These are phyloP conservation scores for Varecia variegata DNA, from an alignment of 2,797 vertebrate species.

Conservation along the genomic window DNA sequence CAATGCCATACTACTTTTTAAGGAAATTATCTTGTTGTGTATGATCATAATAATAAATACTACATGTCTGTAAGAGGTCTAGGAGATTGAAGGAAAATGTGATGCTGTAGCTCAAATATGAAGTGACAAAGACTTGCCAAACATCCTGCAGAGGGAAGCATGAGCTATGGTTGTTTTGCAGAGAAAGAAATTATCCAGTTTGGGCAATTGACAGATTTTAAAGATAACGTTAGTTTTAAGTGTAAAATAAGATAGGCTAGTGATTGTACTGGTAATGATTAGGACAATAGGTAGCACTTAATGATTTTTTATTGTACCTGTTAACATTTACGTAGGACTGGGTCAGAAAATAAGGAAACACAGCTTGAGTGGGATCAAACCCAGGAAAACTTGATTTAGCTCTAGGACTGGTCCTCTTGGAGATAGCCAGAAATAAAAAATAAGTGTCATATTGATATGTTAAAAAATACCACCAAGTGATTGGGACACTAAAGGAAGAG, in stretches of 20 bases:
- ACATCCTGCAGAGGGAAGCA: not conserved
- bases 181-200: not conserved
- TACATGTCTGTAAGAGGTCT: not conserved
- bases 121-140: not conserved
- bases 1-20: not conserved
- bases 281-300: not conserved
- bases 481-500: not conserved
- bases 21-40: not conserved
- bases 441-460: not conserved
- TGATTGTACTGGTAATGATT: not conserved
- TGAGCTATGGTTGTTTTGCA: not conserved
- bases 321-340: not conserved
- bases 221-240: constrained; percentile 4
- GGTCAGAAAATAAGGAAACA: not conserved
- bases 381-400: not conserved
- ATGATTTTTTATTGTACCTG: not conserved
- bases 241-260: not conserved
- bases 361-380: not conserved
- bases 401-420: not conserved
- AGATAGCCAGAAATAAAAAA: not conserved
- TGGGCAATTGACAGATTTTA: not conserved
- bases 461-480: not conserved
- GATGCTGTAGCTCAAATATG: not conserved
- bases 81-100: not conserved
- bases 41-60: not conserved